A percentile compares a stretch with the other conserved stretches of the same genome.
These are phyloP conservation scores for Pimpla rufipes DNA, from an alignment of 2,888 invertebrate species.

Conservation along the genomic window DNA sequence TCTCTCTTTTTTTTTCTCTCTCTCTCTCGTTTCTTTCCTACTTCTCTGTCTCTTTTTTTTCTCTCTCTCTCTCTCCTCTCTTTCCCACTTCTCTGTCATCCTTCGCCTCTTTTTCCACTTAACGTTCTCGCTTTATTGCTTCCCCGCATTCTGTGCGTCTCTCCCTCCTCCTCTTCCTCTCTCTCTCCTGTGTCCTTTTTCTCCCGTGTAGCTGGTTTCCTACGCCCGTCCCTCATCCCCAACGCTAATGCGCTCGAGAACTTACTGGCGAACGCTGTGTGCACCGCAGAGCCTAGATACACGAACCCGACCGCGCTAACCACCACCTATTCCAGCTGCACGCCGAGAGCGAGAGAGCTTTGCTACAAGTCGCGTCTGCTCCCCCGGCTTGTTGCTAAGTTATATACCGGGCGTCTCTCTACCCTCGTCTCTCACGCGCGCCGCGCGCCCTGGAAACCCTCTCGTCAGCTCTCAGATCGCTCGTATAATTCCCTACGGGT, in stretches of 20 bases:
- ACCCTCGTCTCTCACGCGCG: constrained; percentile 32
- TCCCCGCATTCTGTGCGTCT: constrained; percentile 12
- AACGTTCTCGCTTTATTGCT: constrained; percentile 59
- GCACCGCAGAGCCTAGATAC: constrained; percentile 32
- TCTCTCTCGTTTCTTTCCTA: too few relatives aligned
- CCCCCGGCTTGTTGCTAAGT: constrained; percentile 48
- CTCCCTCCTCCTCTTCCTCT: background rate
- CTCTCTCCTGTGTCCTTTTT: background rate
- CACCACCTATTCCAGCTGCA: constrained; percentile 37
- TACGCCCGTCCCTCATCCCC: constrained; percentile 5
- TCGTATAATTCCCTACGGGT: constrained; percentile 27
- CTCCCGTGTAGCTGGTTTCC: background rate
- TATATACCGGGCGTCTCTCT: constrained; percentile 29
- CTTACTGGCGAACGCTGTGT: constrained; percentile 17
- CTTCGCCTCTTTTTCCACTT: constrained; percentile 5
- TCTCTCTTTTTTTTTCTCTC: constrained; percentile 20
- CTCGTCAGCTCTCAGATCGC: constrained; percentile 36
- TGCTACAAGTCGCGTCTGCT: constrained; percentile 23
- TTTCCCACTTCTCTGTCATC: constrained; percentile 18
- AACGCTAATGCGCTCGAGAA: constrained; percentile 38
- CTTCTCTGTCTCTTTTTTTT: constrained; percentile 9
- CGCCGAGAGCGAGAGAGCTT: constrained; percentile 20
- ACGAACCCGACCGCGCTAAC: constrained; percentile 38
- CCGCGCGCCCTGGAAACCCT: constrained; percentile 17
- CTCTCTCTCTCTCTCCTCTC: constrained; percentile 13